Conservation (phyloP, 1,140 invertebrate genomes). For the Potamilus streckersoni region DNA sequence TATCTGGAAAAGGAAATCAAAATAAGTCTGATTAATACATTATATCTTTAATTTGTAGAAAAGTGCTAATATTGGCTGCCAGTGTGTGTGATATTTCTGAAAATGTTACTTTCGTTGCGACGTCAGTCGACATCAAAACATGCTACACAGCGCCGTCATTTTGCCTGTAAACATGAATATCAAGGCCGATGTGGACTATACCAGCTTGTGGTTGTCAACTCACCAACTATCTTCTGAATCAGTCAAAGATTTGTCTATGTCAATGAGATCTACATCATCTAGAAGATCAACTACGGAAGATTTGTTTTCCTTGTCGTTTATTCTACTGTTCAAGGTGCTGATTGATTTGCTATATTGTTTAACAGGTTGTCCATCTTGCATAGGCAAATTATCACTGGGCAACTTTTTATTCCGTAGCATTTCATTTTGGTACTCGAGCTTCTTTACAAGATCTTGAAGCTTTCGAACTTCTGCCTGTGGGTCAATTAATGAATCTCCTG, state of each 20-base stretch:
- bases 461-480: conserved; percentile 67
- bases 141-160: no score
- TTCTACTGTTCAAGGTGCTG: conserved; percentile 20
- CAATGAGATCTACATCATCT: conserved; percentile 52
- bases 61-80: no score
- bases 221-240: conserved; percentile 62
- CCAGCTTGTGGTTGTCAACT: conserved; percentile 11
- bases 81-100: no score
- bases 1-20: no score
- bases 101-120: no score
- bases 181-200: no score
- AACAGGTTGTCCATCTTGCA: conserved; percentile 26
- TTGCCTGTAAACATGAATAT: no score
- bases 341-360: conserved; percentile 45
- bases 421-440: conserved; percentile 68
- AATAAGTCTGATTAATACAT: no score
- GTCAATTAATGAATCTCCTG: conserved; percentile 46
- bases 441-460: conserved; percentile 67
- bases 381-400: conserved; percentile 14
- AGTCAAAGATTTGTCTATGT: conserved; percentile 48
- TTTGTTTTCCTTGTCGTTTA: conserved; percentile 22
- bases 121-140: no score
- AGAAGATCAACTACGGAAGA: conserved; percentile 32
- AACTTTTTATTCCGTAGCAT: conserved; percentile 60
- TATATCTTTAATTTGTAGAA: no score